Conservation (phyloP, 2,888 invertebrate species). For the Chydorus sphaericus region DNA sequence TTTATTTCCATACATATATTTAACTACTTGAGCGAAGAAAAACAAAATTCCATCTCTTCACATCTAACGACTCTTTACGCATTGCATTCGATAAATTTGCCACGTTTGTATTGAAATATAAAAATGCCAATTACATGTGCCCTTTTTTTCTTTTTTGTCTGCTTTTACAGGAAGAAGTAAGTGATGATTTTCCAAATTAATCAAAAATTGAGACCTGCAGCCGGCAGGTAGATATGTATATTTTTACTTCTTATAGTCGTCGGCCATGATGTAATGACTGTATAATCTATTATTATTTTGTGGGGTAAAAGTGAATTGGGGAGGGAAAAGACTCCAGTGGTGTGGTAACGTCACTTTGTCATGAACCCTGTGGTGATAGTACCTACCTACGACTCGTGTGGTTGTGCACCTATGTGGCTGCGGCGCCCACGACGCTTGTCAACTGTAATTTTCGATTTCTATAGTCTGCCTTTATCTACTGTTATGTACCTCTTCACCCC, state of each 20-base stretch:
- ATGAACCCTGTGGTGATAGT: slow-evolving; percentile 1
- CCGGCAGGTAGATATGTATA: not conserved
- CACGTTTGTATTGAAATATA: too few species aligned
- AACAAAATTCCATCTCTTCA: not conserved
- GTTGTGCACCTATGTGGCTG: too few species aligned
- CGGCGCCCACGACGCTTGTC: slow-evolving; percentile 14
- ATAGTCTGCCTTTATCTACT: not conserved
- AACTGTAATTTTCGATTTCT: slow-evolving; percentile 6
- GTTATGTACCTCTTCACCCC: too few species aligned
- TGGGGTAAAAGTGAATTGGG: not conserved
- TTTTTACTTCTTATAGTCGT: not conserved
- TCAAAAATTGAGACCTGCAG: not conserved
- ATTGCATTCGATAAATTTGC: too few species aligned
- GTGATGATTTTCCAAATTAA: not conserved
- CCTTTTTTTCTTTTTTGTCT: not conserved
- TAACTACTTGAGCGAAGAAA: not conserved
- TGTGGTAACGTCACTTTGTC: slow-evolving; percentile 12
- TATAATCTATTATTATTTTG: not conserved
- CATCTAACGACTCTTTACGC: too few species aligned
- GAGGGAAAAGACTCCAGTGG: slow-evolving; percentile 3
- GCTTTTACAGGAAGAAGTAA: slow-evolving; percentile 11
- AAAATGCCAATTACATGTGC: too few species aligned
- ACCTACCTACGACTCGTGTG: slow-evolving; percentile 8
- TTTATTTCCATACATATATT: too few species aligned
- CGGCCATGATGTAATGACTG: not conserved